phyloP scores from a whole-genome alignment of 2,888 invertebrate genomes.

The Cremastinae sp. region DNA sequence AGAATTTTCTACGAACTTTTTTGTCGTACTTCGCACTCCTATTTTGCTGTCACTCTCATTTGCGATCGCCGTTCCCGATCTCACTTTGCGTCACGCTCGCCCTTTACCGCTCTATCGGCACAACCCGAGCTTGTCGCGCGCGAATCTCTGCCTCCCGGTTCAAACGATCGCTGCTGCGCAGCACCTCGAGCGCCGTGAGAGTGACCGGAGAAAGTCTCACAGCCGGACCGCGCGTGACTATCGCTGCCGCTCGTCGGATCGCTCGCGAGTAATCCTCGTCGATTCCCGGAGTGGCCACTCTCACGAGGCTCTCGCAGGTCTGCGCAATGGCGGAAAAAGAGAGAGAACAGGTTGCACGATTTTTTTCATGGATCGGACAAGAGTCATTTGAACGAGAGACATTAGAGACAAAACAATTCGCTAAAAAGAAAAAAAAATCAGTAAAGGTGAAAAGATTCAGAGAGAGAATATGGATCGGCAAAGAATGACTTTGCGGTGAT shows the following conservation, averaged over 20 bases:
- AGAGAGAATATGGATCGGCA: conserved; percentile 55
- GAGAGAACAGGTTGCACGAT: conserved; percentile 40
- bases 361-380: conserved; percentile 64
- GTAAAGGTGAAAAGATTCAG: conserved; percentile 20
- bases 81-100: no score
- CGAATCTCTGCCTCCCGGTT: conserved; percentile 59
- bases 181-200: conserved; percentile 28
- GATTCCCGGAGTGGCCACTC: conserved; percentile 31
- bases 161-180: conserved; percentile 22
- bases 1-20: no score
- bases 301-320: conserved; percentile 28
- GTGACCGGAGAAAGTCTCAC: conserved; percentile 9
- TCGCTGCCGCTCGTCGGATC: conserved; percentile 22
- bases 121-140: conserved; percentile 34
- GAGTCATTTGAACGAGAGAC: conserved; percentile 67
- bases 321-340: conserved; percentile 8
- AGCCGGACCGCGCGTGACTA: not conserved
- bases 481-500: conserved; percentile 56
- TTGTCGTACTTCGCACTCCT: no score
- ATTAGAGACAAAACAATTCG: conserved; percentile 47
- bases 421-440: conserved; percentile 19
- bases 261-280: not conserved
- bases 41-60: conserved; percentile 29
- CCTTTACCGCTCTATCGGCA: conserved; percentile 9
- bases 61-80: no score